Evolutionary conservation across 2,113 vertebrate genomes (phyloP).

Genomic region (Mus pahari): DNA sequence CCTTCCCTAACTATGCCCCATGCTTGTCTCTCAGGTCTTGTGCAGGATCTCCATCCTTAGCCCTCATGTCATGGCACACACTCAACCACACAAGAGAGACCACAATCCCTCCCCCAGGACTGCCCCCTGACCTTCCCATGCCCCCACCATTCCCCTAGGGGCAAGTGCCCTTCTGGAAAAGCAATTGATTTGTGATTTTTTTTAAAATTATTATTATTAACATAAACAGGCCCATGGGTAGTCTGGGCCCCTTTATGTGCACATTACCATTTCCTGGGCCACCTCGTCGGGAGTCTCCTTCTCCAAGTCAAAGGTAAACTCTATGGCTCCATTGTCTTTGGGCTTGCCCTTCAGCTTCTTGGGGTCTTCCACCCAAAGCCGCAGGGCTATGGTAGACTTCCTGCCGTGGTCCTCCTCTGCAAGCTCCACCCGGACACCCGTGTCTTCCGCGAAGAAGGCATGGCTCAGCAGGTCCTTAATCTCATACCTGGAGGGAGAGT

Average conservation of each 20-base stretch:
- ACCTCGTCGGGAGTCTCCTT: constrained; percentile 96
- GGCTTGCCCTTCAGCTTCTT: constrained; percentile 99
- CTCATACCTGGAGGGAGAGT: constrained; percentile 90
- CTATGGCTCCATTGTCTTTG: constrained; percentile 98
- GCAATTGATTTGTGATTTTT: background rate
- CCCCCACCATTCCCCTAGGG: background rate
- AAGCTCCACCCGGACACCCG: constrained; percentile 97
- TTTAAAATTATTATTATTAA: no score
- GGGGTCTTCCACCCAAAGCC: constrained; percentile 98
- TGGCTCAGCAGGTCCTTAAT: constrained; percentile 99
- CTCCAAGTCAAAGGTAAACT: constrained; percentile 97
- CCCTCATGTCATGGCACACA: background rate
- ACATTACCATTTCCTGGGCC: constrained; percentile 99
- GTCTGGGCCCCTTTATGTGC: background rate
- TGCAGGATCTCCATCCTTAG: background rate
- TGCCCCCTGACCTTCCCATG: background rate
- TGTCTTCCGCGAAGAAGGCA: constrained; percentile 99
- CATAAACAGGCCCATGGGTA: background rate
- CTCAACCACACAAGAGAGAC: background rate
- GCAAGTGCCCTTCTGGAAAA: background rate
- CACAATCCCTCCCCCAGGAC: background rate
- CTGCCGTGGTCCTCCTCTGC: constrained; percentile 97
- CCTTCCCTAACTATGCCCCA: background rate
- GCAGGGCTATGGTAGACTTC: constrained; percentile 95
- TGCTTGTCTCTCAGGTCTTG: background rate